These are phyloP conservation scores for Deroptyus accipitrinus DNA, from an alignment of 2,113 vertebrate genomes.

Conservation along the genomic window DNA sequence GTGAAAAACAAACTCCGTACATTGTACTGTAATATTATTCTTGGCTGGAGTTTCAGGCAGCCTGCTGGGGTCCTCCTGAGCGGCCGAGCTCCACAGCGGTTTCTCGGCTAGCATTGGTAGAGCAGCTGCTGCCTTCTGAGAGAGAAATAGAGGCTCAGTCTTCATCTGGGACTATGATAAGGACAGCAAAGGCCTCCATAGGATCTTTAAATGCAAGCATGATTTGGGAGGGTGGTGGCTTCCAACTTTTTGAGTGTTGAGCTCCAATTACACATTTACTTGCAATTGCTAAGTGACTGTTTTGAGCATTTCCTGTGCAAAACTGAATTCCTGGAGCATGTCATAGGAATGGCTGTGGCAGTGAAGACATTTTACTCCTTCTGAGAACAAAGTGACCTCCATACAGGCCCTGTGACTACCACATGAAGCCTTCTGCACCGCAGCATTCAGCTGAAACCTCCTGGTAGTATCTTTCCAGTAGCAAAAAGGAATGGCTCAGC, in stretches of 20 bases:
- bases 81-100: not conserved
- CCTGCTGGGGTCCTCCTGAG: conserved; percentile 55
- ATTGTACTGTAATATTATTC: conserved; percentile 65
- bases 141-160: not conserved
- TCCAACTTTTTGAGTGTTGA: not conserved
- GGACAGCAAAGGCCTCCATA: not conserved
- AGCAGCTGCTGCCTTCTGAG: conserved; percentile 60
- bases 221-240: conserved; percentile 11
- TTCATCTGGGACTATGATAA: not conserved
- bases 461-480: not conserved
- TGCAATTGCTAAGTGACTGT: not conserved
- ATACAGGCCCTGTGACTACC: not conserved
- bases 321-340: not conserved
- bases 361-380: not conserved
- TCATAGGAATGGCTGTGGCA: not conserved
- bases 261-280: conserved; percentile 23
- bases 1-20: conserved; percentile 69
- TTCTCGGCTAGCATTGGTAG: not conserved
- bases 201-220: not conserved
- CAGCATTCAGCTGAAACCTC: not conserved
- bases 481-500: not conserved
- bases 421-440: not conserved
- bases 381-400: not conserved
- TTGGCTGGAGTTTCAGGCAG: conserved; percentile 47
- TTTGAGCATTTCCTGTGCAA: not conserved